These are phyloP conservation scores for Sinelater perroti DNA, from an alignment of 2,888 invertebrate genomes.

Conservation along the genomic window DNA sequence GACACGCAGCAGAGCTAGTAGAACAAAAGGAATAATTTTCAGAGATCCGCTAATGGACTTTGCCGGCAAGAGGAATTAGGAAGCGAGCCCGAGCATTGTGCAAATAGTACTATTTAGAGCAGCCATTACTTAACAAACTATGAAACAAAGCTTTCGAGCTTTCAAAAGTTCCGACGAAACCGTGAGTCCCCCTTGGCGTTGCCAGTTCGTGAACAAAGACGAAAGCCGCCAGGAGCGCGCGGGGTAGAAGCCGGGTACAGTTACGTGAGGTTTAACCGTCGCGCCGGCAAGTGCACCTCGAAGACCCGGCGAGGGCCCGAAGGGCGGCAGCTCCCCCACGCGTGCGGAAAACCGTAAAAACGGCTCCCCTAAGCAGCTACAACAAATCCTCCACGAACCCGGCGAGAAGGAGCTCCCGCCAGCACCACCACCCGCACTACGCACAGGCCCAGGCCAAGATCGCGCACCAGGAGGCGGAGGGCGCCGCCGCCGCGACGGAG, in stretches of 20 bases:
- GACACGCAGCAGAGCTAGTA: no score
- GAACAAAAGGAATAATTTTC: constrained; percentile 13
- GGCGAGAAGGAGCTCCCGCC: constrained; percentile 25
- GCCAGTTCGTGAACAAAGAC: constrained; percentile 15
- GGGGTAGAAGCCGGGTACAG: constrained; percentile 7
- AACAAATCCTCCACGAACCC: constrained; percentile 29
- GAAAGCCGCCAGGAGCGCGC: constrained; percentile 7
- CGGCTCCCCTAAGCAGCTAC: constrained; percentile 38
- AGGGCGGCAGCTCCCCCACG: no score
- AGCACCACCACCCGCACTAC: constrained; percentile 15
- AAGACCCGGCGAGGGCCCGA: background rate
- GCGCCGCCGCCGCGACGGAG: constrained; percentile 13
- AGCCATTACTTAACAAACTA: constrained; percentile 23
- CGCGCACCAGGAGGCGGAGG: constrained; percentile 12
- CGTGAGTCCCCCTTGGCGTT: constrained; percentile 17
- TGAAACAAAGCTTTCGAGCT: constrained; percentile 29
- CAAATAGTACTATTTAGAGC: constrained; percentile 10
- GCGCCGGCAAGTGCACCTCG: background rate
- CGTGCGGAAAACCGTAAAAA: constrained; percentile 22
- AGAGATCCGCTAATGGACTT: constrained; percentile 15
- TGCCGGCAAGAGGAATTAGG: constrained; percentile 12
- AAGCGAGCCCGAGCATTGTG: constrained; percentile 13
- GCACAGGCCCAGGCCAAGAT: constrained; percentile 13
- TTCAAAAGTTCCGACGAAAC: constrained; percentile 20
- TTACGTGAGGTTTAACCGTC: constrained; percentile 2